Evolutionary conservation across 1,140 invertebrate species (phyloP).

Genomic region (Sminthurinus signatus): DNA sequence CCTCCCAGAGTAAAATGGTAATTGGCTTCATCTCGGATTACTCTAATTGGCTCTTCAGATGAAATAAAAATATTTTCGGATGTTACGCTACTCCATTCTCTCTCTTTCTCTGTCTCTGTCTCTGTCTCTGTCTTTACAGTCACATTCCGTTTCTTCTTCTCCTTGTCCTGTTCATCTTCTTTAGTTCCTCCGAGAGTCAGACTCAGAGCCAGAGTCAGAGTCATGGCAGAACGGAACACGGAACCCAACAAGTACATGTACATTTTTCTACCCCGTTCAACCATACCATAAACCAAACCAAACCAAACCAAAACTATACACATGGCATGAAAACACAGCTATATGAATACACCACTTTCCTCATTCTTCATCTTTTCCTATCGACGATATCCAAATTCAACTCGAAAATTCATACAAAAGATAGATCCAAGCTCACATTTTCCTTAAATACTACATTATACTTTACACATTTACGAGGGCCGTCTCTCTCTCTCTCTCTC

Average conservation of each 20-base stretch:
- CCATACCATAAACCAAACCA: too few relatives aligned
- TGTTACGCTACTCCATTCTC: constrained; percentile 9
- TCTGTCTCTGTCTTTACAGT: neutral
- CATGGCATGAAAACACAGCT: neutral
- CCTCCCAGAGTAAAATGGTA: constrained; percentile 34
- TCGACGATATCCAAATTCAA: too few relatives aligned
- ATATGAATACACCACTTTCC: neutral
- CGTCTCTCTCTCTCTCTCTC: neutral
- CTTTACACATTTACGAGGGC: constrained; percentile 2
- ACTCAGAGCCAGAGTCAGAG: neutral
- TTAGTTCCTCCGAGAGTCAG: too few relatives aligned
- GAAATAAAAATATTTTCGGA: constrained; percentile 40
- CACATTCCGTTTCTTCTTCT: neutral
- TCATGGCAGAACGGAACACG: too few relatives aligned
- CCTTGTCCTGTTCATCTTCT: constrained; percentile 19
- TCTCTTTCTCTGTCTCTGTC: neutral
- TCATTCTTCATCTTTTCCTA: constrained; percentile 1
- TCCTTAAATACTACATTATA: constrained; percentile 9
- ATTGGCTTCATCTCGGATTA: constrained; percentile 30
- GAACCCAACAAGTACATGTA: too few relatives aligned
- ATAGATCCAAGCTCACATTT: too few relatives aligned
- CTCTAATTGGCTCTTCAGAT: too few relatives aligned
- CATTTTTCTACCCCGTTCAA: too few relatives aligned
- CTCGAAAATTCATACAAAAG: too few relatives aligned
- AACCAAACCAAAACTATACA: too few relatives aligned